A percentile compares a stretch with the other conserved stretches of the same genome.
Evolutionary conservation across 2,888 invertebrate genomes (phyloP).

Genomic region (Stenurella melanura): DNA sequence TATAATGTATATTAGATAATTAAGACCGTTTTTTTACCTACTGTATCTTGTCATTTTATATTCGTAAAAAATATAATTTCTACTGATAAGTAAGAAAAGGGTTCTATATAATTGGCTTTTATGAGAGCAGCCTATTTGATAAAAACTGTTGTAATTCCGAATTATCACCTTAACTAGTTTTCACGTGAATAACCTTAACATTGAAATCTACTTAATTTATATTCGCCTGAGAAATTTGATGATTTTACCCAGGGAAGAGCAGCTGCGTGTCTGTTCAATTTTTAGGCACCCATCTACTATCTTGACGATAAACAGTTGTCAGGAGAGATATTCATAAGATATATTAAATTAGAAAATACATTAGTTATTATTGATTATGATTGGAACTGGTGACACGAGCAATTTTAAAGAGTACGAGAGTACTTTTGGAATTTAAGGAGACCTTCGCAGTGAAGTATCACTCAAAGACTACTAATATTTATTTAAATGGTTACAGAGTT

Average conservation of each 20-base stretch:
- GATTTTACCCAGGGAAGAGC: not conserved
- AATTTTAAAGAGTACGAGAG: not conserved
- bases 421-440: too few species aligned
- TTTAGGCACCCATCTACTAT: not conserved
- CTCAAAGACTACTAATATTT: too few species aligned
- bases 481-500: too few species aligned
- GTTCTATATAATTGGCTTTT: constrained; percentile 21
- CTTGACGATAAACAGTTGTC: not conserved
- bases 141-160: constrained; percentile 13
- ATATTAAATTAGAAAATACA: not conserved
- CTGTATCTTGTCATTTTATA: constrained; percentile 10
- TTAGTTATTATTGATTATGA: not conserved
- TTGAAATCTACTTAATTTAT: constrained; percentile 32
- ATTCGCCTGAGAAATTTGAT: constrained; percentile 22
- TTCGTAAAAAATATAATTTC: constrained; percentile 39
- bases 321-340: not conserved
- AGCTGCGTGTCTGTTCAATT: not conserved
- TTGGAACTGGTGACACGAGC: not conserved
- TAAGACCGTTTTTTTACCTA: not conserved
- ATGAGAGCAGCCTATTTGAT: constrained; percentile 9
- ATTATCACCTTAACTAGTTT: constrained; percentile 28
- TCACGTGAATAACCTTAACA: constrained; percentile 27
- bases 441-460: too few species aligned
- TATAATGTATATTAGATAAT: constrained; percentile 14
- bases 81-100: constrained; percentile 44